Conservation (phyloP, 2,888 invertebrate species). For the Eristalinus sepulchralis region DNA sequence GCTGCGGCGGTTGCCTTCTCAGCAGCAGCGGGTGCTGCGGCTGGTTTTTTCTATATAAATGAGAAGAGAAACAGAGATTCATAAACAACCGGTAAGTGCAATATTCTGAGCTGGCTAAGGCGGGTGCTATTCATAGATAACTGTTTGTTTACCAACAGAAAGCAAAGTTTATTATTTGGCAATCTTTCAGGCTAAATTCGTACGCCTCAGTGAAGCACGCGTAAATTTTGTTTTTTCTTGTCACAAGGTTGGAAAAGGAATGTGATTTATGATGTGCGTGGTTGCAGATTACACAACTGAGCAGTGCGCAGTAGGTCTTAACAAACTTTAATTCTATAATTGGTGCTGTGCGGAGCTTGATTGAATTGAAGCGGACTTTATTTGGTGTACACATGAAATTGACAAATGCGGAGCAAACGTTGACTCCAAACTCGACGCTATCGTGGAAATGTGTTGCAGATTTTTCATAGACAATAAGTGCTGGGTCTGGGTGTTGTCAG, state of each 20-base stretch:
- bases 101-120: background rate
- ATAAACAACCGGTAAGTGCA: background rate
- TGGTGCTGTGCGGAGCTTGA: no score
- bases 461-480: no score
- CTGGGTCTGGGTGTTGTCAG: no score
- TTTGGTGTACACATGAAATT: no score
- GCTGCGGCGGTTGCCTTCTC: conserved; percentile 64
- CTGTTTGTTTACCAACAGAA: conserved; percentile 9
- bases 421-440: no score
- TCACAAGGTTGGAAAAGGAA: background rate
- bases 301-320: no score
- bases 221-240: background rate
- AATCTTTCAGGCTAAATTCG: conserved; percentile 4
- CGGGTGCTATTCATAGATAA: conserved; percentile 22
- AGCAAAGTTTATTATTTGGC: background rate
- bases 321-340: no score
- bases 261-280: background rate
- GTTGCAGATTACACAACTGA: background rate
- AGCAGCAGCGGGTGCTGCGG: conserved; percentile 73
- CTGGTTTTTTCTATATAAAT: conserved; percentile 36
- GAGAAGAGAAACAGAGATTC: background rate
- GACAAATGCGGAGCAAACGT: no score
- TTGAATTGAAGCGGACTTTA: no score
- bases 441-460: no score
- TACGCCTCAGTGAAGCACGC: background rate